Conservation (phyloP, 1,140 invertebrate species). For the Lasioglossum baleicum region DNA sequence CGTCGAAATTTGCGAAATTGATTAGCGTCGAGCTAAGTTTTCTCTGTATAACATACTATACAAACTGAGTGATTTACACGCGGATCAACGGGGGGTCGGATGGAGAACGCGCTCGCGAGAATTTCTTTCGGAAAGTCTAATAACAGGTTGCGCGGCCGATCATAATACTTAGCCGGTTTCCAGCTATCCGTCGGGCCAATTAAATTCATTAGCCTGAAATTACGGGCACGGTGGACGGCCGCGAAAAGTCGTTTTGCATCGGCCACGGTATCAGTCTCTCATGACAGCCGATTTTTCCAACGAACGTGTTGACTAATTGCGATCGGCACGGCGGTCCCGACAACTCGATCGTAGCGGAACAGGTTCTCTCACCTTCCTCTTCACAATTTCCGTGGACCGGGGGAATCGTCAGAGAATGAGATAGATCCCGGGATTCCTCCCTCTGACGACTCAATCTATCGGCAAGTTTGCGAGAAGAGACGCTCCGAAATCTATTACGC, state of each 20-base stretch:
- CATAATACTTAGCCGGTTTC: conserved; percentile 33
- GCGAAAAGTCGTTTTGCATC: conserved; percentile 22
- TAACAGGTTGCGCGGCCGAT: conserved; percentile 22
- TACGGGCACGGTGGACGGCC: not conserved
- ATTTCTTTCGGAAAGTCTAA: conserved; percentile 2
- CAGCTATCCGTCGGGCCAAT: conserved; percentile 24
- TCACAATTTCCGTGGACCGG: too few relatives aligned
- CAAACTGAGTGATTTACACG: too few relatives aligned
- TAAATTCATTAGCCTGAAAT: conserved; percentile 51
- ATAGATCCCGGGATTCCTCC: too few relatives aligned
- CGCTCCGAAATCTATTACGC: conserved; percentile 9
- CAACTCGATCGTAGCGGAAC: not conserved
- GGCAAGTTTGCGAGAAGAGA: not conserved
- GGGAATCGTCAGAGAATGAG: not conserved
- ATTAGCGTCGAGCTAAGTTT: not conserved
- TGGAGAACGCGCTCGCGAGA: not conserved
- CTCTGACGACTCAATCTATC: not conserved
- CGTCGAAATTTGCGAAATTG: not conserved
- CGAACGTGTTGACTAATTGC: not conserved
- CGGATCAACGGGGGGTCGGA: too few relatives aligned
- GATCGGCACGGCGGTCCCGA: not conserved
- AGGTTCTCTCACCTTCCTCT: not conserved
- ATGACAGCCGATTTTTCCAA: not conserved
- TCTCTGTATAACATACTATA: not conserved
- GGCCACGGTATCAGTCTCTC: not conserved